Evolutionary conservation across 1,140 invertebrate genomes (phyloP), one percentile per base, ranked within the genome.

Genomic region (Aculops lycopersici): DNA sequence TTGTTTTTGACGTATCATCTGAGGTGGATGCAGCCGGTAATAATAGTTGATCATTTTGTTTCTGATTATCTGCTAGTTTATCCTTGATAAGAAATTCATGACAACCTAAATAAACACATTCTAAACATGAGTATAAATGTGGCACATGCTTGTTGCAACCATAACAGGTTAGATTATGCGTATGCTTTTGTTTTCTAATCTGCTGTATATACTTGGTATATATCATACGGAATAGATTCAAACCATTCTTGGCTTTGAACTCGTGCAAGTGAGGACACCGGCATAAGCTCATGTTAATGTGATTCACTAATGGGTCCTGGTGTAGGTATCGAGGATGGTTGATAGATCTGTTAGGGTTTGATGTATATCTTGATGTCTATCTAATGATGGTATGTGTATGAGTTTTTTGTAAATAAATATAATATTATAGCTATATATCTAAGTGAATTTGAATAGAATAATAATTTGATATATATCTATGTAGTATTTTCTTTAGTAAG

Each of bases 51-150:
- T 40, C 16, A 51, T 68, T 67, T 59, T 86, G 79, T 52, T 73
- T 72, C 49, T 73, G 72, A 12, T 62, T 61, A 52, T 69, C 70
- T 21, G 70, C 68, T 63, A 88, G 81, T 39, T 78, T 70, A 50
- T 77, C 70, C 47, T 84, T 78, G 52, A 86, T 80, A 40, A 63
- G 63, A 21, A 67, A 64, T 38, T 58, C 64, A 47, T 76, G 74
- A 54, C 83, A 90, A 17, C 74, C 80, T 58, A 88, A 80, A 57
- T 68, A 83, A 46, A 84, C 74, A 60, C 83, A 90, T 46, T 79
- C 71, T 18, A 88, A 58, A 56, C 83, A 90, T 19, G 76, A 73
- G 59, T 83, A 77, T 42, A 84, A 59, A 37, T 75, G 40, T 31
- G 71, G 68, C 35, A 70, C 24, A 31, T 31, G n/a, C 8, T n/a